Conservation (phyloP, 2,113 vertebrate species). For the Chauna torquata region DNA sequence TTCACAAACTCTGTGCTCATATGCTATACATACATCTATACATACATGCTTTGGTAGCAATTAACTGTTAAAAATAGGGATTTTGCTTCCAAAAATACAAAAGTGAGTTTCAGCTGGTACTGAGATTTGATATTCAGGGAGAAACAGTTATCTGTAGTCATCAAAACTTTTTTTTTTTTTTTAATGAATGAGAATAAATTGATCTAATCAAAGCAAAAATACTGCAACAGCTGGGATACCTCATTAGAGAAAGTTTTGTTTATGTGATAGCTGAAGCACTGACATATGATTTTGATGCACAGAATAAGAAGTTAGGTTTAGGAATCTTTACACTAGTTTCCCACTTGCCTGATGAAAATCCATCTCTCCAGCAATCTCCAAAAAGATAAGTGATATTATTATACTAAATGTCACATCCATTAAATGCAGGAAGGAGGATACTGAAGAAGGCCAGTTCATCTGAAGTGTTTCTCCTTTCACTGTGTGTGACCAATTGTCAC, state of each 20-base stretch:
- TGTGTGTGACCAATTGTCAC: background rate
- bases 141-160: background rate
- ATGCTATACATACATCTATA: background rate
- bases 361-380: background rate
- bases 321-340: background rate
- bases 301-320: background rate
- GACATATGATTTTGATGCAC: background rate
- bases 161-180: rapidly evolving
- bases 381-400: background rate
- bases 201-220: background rate
- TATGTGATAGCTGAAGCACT: background rate
- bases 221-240: background rate
- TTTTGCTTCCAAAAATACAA: background rate
- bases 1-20: background rate
- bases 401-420: background rate
- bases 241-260: background rate
- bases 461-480: background rate
- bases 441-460: background rate
- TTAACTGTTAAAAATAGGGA: background rate
- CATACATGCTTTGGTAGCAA: background rate
- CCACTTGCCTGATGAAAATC: background rate
- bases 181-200: background rate
- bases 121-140: background rate
- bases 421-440: background rate
- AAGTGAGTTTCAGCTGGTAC: background rate